Percentiles rank a stretch among this genome's conserved stretches.
phyloP scores from a whole-genome alignment of 2,888 invertebrate genomes.

The Muschampia plurimacula region DNA sequence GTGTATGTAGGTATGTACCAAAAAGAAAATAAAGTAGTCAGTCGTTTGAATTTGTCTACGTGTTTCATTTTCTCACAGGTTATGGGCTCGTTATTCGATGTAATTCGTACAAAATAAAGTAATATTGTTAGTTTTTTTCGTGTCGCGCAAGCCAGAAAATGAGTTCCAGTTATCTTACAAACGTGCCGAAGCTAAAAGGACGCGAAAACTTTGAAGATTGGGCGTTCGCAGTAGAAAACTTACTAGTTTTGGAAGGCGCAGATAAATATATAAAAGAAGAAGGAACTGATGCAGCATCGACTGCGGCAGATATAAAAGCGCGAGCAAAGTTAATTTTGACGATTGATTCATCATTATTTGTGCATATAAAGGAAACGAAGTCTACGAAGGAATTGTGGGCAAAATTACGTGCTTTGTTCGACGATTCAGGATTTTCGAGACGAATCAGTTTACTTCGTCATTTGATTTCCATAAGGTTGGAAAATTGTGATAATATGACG shows the following conservation, averaged over 20 bases:
- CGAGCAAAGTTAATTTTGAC: not conserved
- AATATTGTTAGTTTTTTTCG: too few relatives aligned
- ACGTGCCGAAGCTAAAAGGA: not conserved
- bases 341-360: slow-evolving; percentile 21
- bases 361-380: slow-evolving; percentile 43
- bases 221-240: not conserved
- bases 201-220: not conserved
- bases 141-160: not conserved
- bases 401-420: slow-evolving; percentile 47
- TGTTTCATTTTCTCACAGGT: too few relatives aligned
- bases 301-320: not conserved
- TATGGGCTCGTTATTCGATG: too few relatives aligned
- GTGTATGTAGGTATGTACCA: too few relatives aligned
- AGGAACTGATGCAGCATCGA: not conserved
- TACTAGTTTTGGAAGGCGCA: not conserved
- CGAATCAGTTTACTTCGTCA: slow-evolving; percentile 37
- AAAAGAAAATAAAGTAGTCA: too few relatives aligned
- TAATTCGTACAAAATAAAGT: too few relatives aligned
- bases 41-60: too few relatives aligned
- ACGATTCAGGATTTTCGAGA: slow-evolving; percentile 40
- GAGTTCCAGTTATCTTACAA: not conserved
- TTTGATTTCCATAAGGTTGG: slow-evolving; percentile 31
- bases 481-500: slow-evolving; percentile 34
- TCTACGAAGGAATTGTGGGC: slow-evolving; percentile 43
- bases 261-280: not conserved